A percentile compares a stretch with the other conserved stretches of the same genome.
Conservation (phyloP, 2,888 invertebrate species). For the Sturmia bella region DNA sequence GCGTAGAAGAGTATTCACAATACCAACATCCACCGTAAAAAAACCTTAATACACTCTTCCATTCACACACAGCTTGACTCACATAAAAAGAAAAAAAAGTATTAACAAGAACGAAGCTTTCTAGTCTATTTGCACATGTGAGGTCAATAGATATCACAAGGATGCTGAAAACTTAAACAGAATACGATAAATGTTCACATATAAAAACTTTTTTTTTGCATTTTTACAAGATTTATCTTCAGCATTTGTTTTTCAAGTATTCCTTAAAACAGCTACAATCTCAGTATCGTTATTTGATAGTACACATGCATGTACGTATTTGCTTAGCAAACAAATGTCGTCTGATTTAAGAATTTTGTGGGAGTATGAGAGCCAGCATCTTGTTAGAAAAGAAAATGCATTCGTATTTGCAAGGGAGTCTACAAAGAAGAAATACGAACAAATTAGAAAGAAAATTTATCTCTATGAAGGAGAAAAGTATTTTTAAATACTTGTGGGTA, state of each 20-base stretch:
- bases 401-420: neutral
- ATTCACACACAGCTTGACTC: neutral
- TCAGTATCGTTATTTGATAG: conserved; percentile 51
- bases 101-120: neutral
- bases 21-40: neutral
- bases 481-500: conserved; percentile 40
- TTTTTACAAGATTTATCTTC: conserved; percentile 65
- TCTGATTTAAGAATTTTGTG: conserved; percentile 9
- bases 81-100: conserved; percentile 10
- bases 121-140: conserved; percentile 41
- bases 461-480: conserved; percentile 34
- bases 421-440: conserved; percentile 35
- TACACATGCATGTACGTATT: conserved; percentile 70
- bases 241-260: conserved; percentile 49
- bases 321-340: conserved; percentile 74
- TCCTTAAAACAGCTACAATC: conserved; percentile 40
- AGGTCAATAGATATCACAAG: conserved; percentile 68
- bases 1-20: too few species aligned
- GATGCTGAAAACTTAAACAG: conserved; percentile 32
- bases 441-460: conserved; percentile 32
- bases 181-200: neutral
- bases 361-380: conserved; percentile 39
- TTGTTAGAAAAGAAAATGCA: conserved; percentile 32
- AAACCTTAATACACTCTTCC: neutral
- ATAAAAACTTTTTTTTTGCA: conserved; percentile 32